Evolutionary conservation across 2,888 invertebrate genomes (phyloP).

Genomic region (Protodeltote pygarga): DNA sequence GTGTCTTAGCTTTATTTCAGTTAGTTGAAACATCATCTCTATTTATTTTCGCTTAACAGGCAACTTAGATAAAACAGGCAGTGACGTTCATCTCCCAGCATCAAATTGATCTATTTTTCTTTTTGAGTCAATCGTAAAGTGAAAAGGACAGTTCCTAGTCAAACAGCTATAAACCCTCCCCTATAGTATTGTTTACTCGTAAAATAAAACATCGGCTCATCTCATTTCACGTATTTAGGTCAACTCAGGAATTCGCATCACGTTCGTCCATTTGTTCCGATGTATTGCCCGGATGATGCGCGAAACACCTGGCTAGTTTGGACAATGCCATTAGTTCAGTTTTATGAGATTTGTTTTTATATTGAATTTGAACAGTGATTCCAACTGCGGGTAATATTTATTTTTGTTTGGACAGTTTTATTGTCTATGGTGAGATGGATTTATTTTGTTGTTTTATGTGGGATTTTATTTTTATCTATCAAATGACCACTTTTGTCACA

Average conservation of each 20-base stretch:
- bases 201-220: constrained; percentile 50
- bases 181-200: constrained; percentile 46
- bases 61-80: no score
- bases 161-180: constrained; percentile 38
- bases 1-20: no score
- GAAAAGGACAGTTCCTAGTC: constrained; percentile 27
- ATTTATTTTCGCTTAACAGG: background rate
- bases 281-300: constrained; percentile 67
- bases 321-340: constrained; percentile 48
- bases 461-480: no score
- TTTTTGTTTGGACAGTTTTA: constrained; percentile 32
- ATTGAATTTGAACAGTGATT: constrained; percentile 53
- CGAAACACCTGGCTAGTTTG: constrained; percentile 74
- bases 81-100: no score
- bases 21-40: no score
- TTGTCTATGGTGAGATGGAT: constrained; percentile 21
- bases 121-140: constrained; percentile 32
- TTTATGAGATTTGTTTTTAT: constrained; percentile 51
- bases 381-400: constrained; percentile 24
- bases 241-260: constrained; percentile 68
- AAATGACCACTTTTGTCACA: no score
- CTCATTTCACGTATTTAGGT: constrained; percentile 62
- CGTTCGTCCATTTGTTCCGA: constrained; percentile 82
- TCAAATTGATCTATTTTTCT: constrained; percentile 34
- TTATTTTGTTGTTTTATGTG: no score